A percentile compares a stretch with the other conserved stretches of the same genome.
phyloP scores from a whole-genome alignment of 2,888 invertebrate species.

The Drosophila buzzatii region DNA sequence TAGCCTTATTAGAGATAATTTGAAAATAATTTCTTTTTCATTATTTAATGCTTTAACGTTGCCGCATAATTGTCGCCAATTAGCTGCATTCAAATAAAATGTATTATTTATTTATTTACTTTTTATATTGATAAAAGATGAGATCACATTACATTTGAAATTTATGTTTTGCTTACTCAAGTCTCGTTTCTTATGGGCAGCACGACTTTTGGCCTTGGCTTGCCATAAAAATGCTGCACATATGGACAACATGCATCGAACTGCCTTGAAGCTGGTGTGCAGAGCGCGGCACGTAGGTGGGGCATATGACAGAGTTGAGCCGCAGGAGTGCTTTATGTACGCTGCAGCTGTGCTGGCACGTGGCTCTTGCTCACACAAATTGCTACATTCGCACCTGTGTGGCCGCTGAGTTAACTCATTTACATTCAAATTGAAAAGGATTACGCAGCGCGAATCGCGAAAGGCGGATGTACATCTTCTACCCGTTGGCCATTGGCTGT shows the following conservation, averaged over 20 bases:
- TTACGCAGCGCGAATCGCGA: conserved; percentile 38
- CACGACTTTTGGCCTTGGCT: too few relatives aligned
- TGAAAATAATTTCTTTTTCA: conserved; percentile 11
- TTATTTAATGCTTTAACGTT: conserved; percentile 15
- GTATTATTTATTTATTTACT: too few relatives aligned
- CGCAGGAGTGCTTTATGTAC: not conserved
- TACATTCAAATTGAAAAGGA: conserved; percentile 65
- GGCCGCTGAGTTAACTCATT: conserved; percentile 62
- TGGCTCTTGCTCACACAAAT: conserved; percentile 26
- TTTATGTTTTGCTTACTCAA: not conserved
- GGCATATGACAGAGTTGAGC: not conserved
- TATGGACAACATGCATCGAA: not conserved
- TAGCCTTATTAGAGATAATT: conserved; percentile 28
- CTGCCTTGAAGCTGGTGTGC: not conserved
- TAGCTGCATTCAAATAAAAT: too few relatives aligned
- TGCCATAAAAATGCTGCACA: not conserved
- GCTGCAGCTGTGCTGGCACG: conserved; percentile 17
- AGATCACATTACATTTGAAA: too few relatives aligned
- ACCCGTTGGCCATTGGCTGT: conserved; percentile 16
- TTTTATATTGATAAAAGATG: too few relatives aligned
- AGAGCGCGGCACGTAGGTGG: not conserved
- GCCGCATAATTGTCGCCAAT: too few relatives aligned
- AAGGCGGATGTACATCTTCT: conserved; percentile 27
- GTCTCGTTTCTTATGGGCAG: not conserved
- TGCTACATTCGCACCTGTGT: conserved; percentile 40